These are phyloP conservation scores for Varecia variegata DNA, from an alignment of 2,797 vertebrate genomes.

Conservation along the genomic window DNA sequence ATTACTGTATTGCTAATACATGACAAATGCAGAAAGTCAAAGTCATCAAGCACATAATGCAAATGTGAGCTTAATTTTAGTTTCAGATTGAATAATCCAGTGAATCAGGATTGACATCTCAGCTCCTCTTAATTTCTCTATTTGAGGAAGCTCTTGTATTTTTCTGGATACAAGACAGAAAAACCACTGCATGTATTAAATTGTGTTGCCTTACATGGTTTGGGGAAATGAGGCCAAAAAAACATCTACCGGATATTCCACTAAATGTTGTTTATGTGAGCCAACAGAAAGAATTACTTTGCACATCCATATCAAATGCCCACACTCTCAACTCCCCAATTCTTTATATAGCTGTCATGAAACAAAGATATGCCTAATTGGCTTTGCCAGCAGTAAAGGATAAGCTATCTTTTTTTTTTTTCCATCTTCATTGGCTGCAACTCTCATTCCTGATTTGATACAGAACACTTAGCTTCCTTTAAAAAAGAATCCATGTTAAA, in stretches of 20 bases:
- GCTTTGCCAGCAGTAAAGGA: constrained; percentile 63
- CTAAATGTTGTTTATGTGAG: constrained; percentile 60
- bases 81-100: constrained; percentile 19
- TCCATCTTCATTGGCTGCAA: constrained; percentile 49
- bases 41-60: not conserved
- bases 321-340: constrained; percentile 46
- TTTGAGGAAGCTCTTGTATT: constrained; percentile 50
- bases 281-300: constrained; percentile 72
- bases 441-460: constrained; percentile 75
- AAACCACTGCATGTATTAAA: constrained; percentile 54
- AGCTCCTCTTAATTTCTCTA: constrained; percentile 28
- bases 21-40: constrained; percentile 8
- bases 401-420: constrained; percentile 26
- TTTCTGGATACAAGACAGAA: constrained; percentile 49
- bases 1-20: not conserved
- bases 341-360: constrained; percentile 77
- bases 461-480: constrained; percentile 60
- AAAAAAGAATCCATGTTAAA: constrained; percentile 66
- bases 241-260: constrained; percentile 48
- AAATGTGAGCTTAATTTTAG: constrained; percentile 34
- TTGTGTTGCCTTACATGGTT: constrained; percentile 52
- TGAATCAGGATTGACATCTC: not conserved
- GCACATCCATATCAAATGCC: constrained; percentile 71
- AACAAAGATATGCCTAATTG: constrained; percentile 74
- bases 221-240: constrained; percentile 47